A percentile compares a stretch with the other conserved stretches of the same genome.
phyloP scores from a whole-genome alignment of 2,113 vertebrate genomes.

The Silurus meridionalis region DNA sequence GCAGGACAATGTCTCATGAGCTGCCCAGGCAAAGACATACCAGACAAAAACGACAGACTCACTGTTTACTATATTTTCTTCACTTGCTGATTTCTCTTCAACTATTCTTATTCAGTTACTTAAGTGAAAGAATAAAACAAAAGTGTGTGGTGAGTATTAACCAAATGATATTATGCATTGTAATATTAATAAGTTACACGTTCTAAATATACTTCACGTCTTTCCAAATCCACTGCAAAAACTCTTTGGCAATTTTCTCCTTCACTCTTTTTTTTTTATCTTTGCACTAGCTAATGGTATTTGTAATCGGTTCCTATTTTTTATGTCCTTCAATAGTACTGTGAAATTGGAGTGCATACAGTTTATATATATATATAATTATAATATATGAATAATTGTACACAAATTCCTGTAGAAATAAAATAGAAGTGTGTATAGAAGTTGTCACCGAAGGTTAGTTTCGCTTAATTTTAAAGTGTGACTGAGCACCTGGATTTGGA shows the following conservation, averaged over 20 bases:
- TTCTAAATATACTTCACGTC: neutral
- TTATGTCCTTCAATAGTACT: neutral
- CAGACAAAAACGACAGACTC: neutral
- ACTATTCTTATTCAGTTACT: neutral
- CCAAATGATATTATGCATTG: neutral
- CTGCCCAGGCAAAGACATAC: constrained; percentile 21
- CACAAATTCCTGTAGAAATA: neutral
- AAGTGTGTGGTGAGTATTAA: neutral
- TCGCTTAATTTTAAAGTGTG: too few species aligned
- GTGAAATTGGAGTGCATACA: neutral
- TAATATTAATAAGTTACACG: neutral
- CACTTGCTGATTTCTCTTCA: neutral
- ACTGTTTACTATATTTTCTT: constrained; percentile 1
- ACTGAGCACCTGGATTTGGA: neutral
- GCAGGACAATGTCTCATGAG: constrained; percentile 49
- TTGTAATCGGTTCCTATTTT: neutral
- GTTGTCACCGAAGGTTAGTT: neutral
- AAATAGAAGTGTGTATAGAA: neutral
- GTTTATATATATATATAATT: too few species aligned
- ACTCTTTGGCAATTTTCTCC: neutral
- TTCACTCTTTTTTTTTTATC: neutral
- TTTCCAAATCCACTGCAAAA: neutral
- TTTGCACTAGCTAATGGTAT: neutral
- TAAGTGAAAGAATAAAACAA: too few species aligned
- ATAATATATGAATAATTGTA: too few species aligned